Base-by-base conservation (phyloP, 2,113 vertebrate genomes). In the Phodopus roborovskii region DNA sequence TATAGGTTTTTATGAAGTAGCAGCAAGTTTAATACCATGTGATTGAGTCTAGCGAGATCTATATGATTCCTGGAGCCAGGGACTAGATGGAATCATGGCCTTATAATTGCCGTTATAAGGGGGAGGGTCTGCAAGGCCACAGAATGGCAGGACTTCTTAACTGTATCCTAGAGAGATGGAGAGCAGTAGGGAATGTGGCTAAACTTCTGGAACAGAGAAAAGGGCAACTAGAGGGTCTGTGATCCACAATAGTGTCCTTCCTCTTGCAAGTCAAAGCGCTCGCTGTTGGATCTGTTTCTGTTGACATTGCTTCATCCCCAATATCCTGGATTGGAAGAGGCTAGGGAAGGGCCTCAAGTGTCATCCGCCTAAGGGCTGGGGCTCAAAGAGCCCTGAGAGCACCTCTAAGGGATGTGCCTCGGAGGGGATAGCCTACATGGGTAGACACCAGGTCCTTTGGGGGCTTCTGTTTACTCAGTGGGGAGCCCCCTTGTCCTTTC, bases 401-500 rank as follows among this genome's bases (percentile, higher is more conserved):
- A 56, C 24, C 64, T 74, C 74, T 45, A 75, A 92, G 70, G 89
- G 75, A 39, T 42, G 4, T 0, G 6, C 64, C 68, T 93, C 68
- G 74, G 50, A 91, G 94, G 84, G 82, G 71, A 90, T 74, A 93
- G 36, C 88, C 90, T 96, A 78, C 26, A 71, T 22, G 53, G 94
- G 81, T 60, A 96, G 92, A 84, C 91, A 90, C 90, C 45, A 87
- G 87, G 90, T 86, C 92, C 77, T 71, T 92, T 84, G 89, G 60
- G 88, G 95, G 82, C 88, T 94, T 96, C 83, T 81, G 20, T 86
- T 97, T 82, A 91, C n/a, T 74, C 48, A 78, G 33, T 11, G 71
- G 97, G 95, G 94, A 97, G 24, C 89, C 50, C 95, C 94, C 88
- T 95, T 90, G 68, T 58, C 53, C 78, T 53, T 42, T 82, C 66